A percentile compares a stretch with the other conserved stretches of the same genome.
phyloP scores from a whole-genome alignment of 1,140 invertebrate species.

The Triops longicaudatus region DNA sequence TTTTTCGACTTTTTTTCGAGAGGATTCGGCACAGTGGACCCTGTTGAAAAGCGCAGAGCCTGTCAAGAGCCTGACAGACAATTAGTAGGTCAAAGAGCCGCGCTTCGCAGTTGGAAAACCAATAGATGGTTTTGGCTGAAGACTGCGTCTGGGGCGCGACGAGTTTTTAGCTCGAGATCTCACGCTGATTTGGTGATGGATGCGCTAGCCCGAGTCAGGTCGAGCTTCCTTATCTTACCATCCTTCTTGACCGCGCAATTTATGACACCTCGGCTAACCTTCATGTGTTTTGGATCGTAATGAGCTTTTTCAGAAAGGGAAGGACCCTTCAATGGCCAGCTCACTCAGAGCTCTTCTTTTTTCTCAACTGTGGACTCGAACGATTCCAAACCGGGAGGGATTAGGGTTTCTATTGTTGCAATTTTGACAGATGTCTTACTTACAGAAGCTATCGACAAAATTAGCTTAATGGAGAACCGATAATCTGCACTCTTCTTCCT shows the following conservation, averaged over 20 bases:
- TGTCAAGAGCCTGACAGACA: conserved; percentile 11
- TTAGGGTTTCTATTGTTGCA: background rate
- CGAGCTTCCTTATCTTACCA: background rate
- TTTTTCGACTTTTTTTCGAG: too few relatives aligned
- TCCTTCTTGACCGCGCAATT: conserved; percentile 11
- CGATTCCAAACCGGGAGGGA: background rate
- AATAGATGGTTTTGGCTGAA: background rate
- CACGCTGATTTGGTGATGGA: conserved; percentile 14
- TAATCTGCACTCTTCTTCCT: too few relatives aligned
- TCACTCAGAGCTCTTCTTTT: background rate
- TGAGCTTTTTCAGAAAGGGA: background rate
- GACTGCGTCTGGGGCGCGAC: background rate
- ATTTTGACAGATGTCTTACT: too few relatives aligned
- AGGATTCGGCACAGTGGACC: too few relatives aligned
- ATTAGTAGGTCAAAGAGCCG: conserved; percentile 14
- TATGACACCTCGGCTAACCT: background rate
- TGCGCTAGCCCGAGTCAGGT: background rate
- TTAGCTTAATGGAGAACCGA: too few relatives aligned
- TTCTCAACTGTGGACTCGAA: background rate
- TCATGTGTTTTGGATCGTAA: conserved; percentile 1
- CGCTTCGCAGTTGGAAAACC: background rate
- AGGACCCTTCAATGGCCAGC: background rate
- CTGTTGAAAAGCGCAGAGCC: background rate
- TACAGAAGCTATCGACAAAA: too few relatives aligned
- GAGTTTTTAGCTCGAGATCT: background rate